Conservation (phyloP, 2,888 invertebrate species). For the Aspidiotus rigidus region DNA sequence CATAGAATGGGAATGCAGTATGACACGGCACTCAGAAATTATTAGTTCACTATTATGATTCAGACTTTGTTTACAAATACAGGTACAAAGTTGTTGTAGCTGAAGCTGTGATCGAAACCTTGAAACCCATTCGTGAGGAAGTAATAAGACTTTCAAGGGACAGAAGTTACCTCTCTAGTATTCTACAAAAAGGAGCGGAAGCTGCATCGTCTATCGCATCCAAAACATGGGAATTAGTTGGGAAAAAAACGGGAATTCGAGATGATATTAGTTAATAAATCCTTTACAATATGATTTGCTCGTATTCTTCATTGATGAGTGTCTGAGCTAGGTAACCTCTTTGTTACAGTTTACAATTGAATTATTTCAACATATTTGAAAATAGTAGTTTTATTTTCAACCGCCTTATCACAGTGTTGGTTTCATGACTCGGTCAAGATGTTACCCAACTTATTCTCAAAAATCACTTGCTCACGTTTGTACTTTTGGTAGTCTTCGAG, state of each 20-base stretch:
- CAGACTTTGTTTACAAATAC: constrained; percentile 38
- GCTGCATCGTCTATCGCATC: constrained; percentile 56
- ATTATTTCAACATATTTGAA: too few species aligned
- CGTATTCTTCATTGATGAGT: too few species aligned
- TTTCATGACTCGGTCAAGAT: constrained; percentile 1
- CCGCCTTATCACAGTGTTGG: neutral
- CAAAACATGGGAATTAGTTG: constrained; percentile 55
- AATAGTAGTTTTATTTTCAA: too few species aligned
- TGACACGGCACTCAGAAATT: too few species aligned
- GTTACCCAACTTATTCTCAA: constrained; percentile 13
- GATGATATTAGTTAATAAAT: too few species aligned
- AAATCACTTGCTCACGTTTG: constrained; percentile 3
- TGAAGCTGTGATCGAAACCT: constrained; percentile 58
- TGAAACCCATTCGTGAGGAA: constrained; percentile 59
- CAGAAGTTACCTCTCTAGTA: constrained; percentile 52
- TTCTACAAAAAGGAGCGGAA: constrained; percentile 55
- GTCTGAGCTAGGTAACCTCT: too few species aligned
- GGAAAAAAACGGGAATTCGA: constrained; percentile 50
- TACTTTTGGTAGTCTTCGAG: constrained; percentile 44
- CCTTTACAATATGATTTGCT: too few species aligned
- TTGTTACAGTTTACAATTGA: too few species aligned
- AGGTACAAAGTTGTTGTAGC: constrained; percentile 65
- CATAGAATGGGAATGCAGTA: too few species aligned
- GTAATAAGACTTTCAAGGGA: constrained; percentile 52
- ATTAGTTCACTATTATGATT: constrained; percentile 10